phyloP scores from a whole-genome alignment of 2,113 vertebrate genomes.

The Chionodraco myersi region DNA sequence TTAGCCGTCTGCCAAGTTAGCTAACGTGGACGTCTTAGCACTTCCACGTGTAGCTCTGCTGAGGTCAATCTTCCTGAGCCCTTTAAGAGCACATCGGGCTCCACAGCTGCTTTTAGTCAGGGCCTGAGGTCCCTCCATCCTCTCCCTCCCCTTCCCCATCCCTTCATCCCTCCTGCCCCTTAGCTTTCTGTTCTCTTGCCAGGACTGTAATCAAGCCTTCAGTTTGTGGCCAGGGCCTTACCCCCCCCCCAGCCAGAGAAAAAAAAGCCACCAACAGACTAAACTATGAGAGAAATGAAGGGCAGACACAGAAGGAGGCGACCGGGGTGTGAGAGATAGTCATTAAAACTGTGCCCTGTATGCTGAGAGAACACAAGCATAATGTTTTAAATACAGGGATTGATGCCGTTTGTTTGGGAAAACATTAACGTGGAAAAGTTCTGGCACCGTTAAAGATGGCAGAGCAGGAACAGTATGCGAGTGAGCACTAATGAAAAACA shows the following conservation, averaged over 20 bases:
- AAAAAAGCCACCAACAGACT: slow-evolving; percentile 86
- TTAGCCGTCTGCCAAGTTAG: slow-evolving; percentile 30
- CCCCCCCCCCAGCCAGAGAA: slow-evolving; percentile 29
- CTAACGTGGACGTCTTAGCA: slow-evolving; percentile 50
- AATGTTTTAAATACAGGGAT: slow-evolving; percentile 59
- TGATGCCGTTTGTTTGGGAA: slow-evolving; percentile 52
- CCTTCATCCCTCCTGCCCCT: slow-evolving; percentile 79
- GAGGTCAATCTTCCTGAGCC: slow-evolving; percentile 75
- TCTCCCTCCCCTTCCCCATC: slow-evolving; percentile 57
- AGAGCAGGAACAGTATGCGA: slow-evolving; percentile 44
- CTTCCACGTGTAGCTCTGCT: slow-evolving; percentile 61
- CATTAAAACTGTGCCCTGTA: slow-evolving; percentile 64
- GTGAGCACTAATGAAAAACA: slow-evolving; percentile 73
- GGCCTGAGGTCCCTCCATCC: slow-evolving; percentile 79
- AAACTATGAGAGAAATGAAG: slow-evolving; percentile 79
- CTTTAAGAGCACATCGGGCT: slow-evolving; percentile 73
- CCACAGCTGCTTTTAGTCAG: slow-evolving; percentile 92
- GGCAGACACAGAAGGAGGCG: slow-evolving; percentile 57
- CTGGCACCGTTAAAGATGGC: slow-evolving; percentile 59
- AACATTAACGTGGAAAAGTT: slow-evolving; percentile 54
- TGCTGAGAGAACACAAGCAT: slow-evolving; percentile 34
- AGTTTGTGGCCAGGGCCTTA: slow-evolving; percentile 85
- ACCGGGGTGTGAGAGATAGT: slow-evolving; percentile 66
- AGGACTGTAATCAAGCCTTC: slow-evolving; percentile 90
- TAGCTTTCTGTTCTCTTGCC: slow-evolving; percentile 87